A percentile compares a stretch with the other conserved stretches of the same genome.
Evolutionary conservation across 2,888 invertebrate species (phyloP).

Genomic region (Glomeris marginata): DNA sequence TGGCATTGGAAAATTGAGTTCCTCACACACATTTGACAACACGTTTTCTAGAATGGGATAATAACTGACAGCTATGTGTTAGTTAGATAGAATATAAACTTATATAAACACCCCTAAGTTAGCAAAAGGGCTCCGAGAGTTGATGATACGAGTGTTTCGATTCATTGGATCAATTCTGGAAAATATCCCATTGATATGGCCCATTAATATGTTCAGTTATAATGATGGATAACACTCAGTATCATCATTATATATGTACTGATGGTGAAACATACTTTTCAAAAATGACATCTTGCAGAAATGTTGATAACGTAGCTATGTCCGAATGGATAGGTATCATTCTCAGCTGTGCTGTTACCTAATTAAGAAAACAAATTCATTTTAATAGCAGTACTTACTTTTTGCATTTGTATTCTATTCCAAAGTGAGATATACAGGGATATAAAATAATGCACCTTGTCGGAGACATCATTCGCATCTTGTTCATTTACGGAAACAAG

Average conservation of each 20-base stretch:
- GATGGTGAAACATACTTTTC: slow-evolving; percentile 6
- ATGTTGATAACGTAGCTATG: slow-evolving; percentile 2
- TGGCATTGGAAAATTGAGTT: slow-evolving; percentile 5
- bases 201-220: too few relatives aligned
- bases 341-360: slow-evolving; percentile 7
- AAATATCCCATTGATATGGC: too few relatives aligned
- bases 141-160: too few relatives aligned
- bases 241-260: too few relatives aligned
- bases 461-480: too few relatives aligned
- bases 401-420: not conserved
- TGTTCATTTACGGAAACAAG: too few relatives aligned
- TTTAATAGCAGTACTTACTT: not conserved
- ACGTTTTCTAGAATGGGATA: slow-evolving; percentile 6
- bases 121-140: not conserved
- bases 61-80: slow-evolving; percentile 3
- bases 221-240: too few relatives aligned
- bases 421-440: not conserved
- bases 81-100: too few relatives aligned
- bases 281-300: slow-evolving; percentile 6
- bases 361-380: not conserved
- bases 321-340: slow-evolving; percentile 4
- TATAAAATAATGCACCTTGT: not conserved
- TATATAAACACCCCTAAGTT: too few relatives aligned
- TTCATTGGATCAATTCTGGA: too few relatives aligned
- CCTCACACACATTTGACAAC: slow-evolving; percentile 6